phyloP scores from a whole-genome alignment of 2,888 invertebrate species.

The Portevinia maculata region DNA sequence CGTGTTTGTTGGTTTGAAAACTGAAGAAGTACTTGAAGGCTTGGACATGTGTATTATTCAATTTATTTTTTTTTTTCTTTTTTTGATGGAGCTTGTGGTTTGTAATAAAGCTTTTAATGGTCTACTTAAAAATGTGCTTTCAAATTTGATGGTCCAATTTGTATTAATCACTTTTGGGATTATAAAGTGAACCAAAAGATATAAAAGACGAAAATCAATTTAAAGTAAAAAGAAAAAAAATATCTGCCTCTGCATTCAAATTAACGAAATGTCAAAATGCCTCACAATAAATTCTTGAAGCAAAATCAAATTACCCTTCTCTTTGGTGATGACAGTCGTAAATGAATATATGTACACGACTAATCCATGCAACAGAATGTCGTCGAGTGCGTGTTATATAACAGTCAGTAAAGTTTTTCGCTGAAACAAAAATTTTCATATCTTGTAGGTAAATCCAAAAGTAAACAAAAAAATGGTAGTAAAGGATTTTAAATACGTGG shows the following conservation, averaged over 20 bases:
- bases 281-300: background rate
- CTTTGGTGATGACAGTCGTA: background rate
- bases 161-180: background rate
- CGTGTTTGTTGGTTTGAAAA: background rate
- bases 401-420: slow-evolving; percentile 3
- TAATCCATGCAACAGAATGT: slow-evolving; percentile 39
- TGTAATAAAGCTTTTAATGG: too few species aligned
- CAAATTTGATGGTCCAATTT: background rate
- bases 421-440: slow-evolving; percentile 1
- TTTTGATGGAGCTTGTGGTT: background rate
- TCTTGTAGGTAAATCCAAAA: slow-evolving; percentile 11
- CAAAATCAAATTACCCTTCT: background rate
- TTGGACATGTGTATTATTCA: background rate
- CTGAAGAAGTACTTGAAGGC: slow-evolving; percentile 25
- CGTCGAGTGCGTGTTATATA: slow-evolving; percentile 24
- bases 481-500: too few species aligned
- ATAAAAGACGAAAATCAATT: background rate
- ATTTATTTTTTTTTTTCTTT: background rate
- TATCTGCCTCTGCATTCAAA: background rate
- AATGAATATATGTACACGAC: slow-evolving; percentile 26
- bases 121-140: background rate
- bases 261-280: too few species aligned
- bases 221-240: background rate
- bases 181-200: background rate
- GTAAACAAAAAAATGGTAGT: slow-evolving; percentile 7